A percentile compares a stretch with the other conserved stretches of the same genome.
phyloP scores from a whole-genome alignment of 2,888 invertebrate species.

The Cyaniris semiargus region DNA sequence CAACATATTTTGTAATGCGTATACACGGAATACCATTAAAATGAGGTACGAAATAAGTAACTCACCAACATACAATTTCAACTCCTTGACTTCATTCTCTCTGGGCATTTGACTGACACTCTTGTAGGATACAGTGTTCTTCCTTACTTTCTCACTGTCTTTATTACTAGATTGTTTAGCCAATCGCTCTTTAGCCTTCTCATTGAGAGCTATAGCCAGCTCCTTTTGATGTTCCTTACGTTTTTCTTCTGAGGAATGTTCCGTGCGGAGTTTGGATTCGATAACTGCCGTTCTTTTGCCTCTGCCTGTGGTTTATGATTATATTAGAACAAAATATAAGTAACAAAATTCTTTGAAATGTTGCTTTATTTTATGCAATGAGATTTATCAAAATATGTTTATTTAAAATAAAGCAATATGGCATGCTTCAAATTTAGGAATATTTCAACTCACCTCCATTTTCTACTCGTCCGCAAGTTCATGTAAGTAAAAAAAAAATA shows the following conservation, averaged over 20 bases:
- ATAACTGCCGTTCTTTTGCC: conserved; percentile 95
- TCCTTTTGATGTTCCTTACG: conserved; percentile 98
- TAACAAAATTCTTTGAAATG: too few relatives aligned
- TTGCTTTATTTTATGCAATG: too few relatives aligned
- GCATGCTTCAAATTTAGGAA: conserved; percentile 39
- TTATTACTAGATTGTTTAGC: conserved; percentile 93
- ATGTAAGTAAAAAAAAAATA: conserved; percentile 72
- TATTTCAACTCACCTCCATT: conserved; percentile 70
- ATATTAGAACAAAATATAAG: conserved; percentile 3
- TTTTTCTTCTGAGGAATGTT: conserved; percentile 98
- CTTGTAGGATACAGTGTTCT: conserved; percentile 97
- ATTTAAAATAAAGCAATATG: neutral
- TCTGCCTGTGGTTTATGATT: conserved; percentile 63
- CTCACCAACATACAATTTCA: conserved; percentile 96
- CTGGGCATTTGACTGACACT: conserved; percentile 94
- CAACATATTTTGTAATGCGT: too few relatives aligned
- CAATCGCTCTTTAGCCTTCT: conserved; percentile 94
- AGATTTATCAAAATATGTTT: too few relatives aligned
- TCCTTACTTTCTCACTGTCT: conserved; percentile 93
- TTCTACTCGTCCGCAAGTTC: conserved; percentile 69
- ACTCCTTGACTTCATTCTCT: conserved; percentile 94
- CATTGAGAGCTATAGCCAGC: conserved; percentile 93
- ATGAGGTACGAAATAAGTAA: conserved; percentile 37
- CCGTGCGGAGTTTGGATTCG: conserved; percentile 95
- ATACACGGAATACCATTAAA: too few relatives aligned